Conservation (phyloP, 1,140 invertebrate genomes). For the Catajapyx aquilonaris region DNA sequence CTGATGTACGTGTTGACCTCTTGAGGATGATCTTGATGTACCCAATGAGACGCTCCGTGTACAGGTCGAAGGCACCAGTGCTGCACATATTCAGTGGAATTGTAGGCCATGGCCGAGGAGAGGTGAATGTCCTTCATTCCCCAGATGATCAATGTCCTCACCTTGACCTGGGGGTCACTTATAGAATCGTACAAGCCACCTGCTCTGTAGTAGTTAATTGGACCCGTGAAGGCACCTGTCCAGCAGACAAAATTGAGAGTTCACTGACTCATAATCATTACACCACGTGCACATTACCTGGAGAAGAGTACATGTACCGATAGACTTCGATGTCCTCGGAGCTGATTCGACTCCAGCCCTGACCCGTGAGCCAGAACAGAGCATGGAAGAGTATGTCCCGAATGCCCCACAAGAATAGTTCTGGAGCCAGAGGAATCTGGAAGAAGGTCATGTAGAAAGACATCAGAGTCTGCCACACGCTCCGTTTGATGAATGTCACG, state of each 20-base stretch:
- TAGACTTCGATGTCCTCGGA: slow-evolving; percentile 40
- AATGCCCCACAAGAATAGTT: slow-evolving; percentile 23
- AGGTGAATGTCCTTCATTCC: slow-evolving; percentile 31
- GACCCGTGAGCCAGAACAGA: neutral
- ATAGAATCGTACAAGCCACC: slow-evolving; percentile 2
- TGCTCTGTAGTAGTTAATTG: slow-evolving; percentile 38
- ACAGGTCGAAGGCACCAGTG: slow-evolving; percentile 27
- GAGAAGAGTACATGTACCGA: slow-evolving; percentile 37
- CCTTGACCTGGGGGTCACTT: slow-evolving; percentile 13
- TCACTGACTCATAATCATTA: slow-evolving; percentile 3
- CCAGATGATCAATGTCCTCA: slow-evolving; percentile 27
- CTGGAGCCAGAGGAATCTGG: slow-evolving; percentile 34
- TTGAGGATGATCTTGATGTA: slow-evolving; percentile 36
- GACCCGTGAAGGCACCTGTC: slow-evolving; percentile 28
- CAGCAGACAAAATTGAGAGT: slow-evolving; percentile 11
- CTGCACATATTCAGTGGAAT: slow-evolving; percentile 23
- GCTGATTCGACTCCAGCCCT: too few species aligned
- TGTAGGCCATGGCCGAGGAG: slow-evolving; percentile 21
- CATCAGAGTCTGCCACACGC: slow-evolving; percentile 26
- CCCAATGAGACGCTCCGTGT: slow-evolving; percentile 31
- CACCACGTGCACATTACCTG: slow-evolving; percentile 22
- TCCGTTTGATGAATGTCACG: slow-evolving; percentile 19
- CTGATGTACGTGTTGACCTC: slow-evolving; percentile 32
- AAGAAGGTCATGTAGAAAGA: slow-evolving; percentile 41
- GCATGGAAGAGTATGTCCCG: neutral